Evolutionary conservation across 2,797 vertebrate species (phyloP).

Genomic region (Potorous gilbertii): DNA sequence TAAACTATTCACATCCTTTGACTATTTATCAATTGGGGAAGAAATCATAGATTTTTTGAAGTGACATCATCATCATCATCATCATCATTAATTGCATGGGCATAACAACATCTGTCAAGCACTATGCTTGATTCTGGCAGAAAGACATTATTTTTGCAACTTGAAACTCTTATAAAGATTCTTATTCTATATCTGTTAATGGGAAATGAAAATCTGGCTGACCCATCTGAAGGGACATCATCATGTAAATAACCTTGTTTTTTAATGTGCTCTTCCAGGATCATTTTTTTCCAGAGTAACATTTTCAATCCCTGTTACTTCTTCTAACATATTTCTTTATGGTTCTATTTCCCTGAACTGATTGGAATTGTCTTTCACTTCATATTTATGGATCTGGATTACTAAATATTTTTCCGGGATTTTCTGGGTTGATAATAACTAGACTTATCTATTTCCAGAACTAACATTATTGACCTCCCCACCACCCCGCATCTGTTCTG

Average conservation of each 20-base stretch:
- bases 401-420: not conserved
- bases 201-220: constrained; percentile 78
- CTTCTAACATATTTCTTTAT: constrained; percentile 8
- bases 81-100: not conserved
- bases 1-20: too few species aligned
- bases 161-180: constrained; percentile 59
- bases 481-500: not conserved
- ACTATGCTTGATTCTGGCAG: constrained; percentile 15
- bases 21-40: too few species aligned
- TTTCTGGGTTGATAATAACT: not conserved
- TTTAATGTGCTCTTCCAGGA: constrained; percentile 49
- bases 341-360: not conserved
- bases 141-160: not conserved
- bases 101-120: not conserved
- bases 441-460: not conserved
- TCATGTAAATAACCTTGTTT: constrained; percentile 65
- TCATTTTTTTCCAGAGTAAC: not conserved
- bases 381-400: not conserved
- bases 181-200: constrained; percentile 68
- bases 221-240: constrained; percentile 63
- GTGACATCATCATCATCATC: not conserved
- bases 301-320: not conserved
- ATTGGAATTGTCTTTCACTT: not conserved
- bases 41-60: not conserved
- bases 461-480: not conserved